Conservation (phyloP, 1,140 invertebrate genomes). For the Panagrolaimus sp. region DNA sequence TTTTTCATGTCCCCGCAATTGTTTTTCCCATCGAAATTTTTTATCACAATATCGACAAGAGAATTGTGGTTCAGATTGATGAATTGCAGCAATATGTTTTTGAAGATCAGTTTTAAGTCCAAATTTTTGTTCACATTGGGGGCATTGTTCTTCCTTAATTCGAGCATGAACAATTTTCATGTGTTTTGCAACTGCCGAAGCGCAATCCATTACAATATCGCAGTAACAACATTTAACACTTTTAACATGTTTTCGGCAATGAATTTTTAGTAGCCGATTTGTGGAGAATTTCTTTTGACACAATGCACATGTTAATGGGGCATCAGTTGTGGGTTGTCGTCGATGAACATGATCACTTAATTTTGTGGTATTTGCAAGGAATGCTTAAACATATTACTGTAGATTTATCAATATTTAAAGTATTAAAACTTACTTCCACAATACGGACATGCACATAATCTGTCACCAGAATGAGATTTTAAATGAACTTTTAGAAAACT, state of each 20-base stretch:
- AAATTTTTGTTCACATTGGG: constrained; percentile 30
- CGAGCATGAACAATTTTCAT: constrained; percentile 37
- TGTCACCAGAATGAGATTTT: not conserved
- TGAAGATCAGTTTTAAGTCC: constrained; percentile 33
- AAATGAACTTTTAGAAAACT: not conserved
- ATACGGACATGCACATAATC: not conserved
- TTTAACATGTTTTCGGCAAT: constrained; percentile 40
- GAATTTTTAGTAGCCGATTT: constrained; percentile 29
- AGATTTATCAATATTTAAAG: too few species aligned
- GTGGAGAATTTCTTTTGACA: constrained; percentile 40
- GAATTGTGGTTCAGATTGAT: constrained; percentile 21
- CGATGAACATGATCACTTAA: constrained; percentile 1
- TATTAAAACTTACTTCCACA: not conserved
- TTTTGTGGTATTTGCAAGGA: not conserved
- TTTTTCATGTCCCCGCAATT: constrained; percentile 32
- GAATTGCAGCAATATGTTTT: constrained; percentile 38
- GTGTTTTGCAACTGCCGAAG: constrained; percentile 32
- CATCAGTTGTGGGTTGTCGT: not conserved
- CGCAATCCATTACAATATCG: constrained; percentile 24
- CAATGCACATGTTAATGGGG: constrained; percentile 9
- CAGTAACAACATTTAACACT: constrained; percentile 35
- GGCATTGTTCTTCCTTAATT: constrained; percentile 27
- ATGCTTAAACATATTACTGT: not conserved
- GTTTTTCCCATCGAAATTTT: constrained; percentile 44
- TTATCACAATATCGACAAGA: constrained; percentile 30